Base-by-base conservation (phyloP, 2,113 vertebrate species). In the Hippocampus zosterae region DNA sequence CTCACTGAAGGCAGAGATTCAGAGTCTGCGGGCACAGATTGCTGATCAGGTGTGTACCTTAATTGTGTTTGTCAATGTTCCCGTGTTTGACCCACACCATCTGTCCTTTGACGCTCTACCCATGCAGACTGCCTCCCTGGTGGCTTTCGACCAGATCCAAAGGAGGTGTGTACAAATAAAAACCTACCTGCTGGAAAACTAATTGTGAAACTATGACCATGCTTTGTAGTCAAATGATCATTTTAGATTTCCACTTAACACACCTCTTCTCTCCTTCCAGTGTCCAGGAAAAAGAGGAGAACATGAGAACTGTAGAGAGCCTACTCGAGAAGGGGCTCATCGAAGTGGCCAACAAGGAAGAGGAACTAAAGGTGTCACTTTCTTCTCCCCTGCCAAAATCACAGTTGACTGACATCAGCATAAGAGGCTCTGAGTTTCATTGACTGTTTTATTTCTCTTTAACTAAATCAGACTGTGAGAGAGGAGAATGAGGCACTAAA, bases 301-400 rank as follows among this genome's bases (percentile, higher is more conserved):
- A 96, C 86, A 92, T 98, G 78, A 97, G 93, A 90, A 97, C 94
- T 0, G 93, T 97, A 37, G 96, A 99, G 87, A 92, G 89, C 72
- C 90, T 99, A 70, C 91, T 99, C 73, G 95, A 98, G 84, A 87
- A 94, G 73, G 95, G 95, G 67, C 92, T 98, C 68, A 98, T 99
- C 77, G 91, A 99, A 85, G 92, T 98, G 90, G 96, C 96, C 73
- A 97, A 96, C 81, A 98, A 96, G 81, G 95, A 96, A 69, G 96
- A 96, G n/a, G 92, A 95, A 59, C 88, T 99, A 50, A 94, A 94
- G 93, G 97, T 98, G 64, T 37, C 18, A 27, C 29, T 72, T 73
- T 68, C 70, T 63, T 8, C 67, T 7, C 73, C 65, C 29, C 46
- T n/a, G 48, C 27, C 18, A 68, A 0, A n/a, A 19, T n/a, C 21